phyloP scores from a whole-genome alignment of 1,140 invertebrate genomes.

The Contarinia nasturtii region DNA sequence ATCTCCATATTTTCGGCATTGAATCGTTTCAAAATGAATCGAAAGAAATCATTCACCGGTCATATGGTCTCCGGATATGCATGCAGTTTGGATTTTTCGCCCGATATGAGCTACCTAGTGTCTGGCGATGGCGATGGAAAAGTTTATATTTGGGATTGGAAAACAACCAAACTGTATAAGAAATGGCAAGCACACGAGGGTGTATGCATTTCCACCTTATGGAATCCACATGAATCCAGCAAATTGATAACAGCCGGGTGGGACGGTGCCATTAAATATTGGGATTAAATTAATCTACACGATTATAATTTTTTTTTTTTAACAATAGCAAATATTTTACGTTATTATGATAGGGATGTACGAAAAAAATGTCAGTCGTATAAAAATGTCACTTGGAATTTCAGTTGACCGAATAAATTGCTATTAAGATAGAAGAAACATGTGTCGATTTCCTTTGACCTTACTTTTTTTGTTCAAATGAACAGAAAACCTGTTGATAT shows the following conservation, averaged over 20 bases:
- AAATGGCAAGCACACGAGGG: conserved; percentile 99
- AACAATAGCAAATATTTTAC: too few relatives aligned
- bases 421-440: too few relatives aligned
- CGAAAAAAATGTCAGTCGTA: too few relatives aligned
- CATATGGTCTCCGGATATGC: conserved; percentile 99
- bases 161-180: conserved; percentile 91
- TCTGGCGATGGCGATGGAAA: conserved; percentile 99
- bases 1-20: conserved; percentile 94
- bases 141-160: conserved; percentile 99
- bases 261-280: conserved; percentile 97
- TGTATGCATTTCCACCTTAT: conserved; percentile 83
- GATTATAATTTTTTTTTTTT: too few relatives aligned
- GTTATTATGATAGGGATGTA: too few relatives aligned
- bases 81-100: conserved; percentile 91
- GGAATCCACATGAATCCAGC: conserved; percentile 98
- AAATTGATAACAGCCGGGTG: conserved; percentile 92
- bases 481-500: too few relatives aligned
- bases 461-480: too few relatives aligned
- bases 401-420: too few relatives aligned
- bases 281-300: conserved; percentile 50
- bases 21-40: conserved; percentile 92
- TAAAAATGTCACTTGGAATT: too few relatives aligned
- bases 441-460: too few relatives aligned
- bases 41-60: conserved; percentile 94
- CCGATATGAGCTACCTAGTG: conserved; percentile 96